Conservation (phyloP, 2,797 vertebrate species). For the Pipistrellus nathusii region DNA sequence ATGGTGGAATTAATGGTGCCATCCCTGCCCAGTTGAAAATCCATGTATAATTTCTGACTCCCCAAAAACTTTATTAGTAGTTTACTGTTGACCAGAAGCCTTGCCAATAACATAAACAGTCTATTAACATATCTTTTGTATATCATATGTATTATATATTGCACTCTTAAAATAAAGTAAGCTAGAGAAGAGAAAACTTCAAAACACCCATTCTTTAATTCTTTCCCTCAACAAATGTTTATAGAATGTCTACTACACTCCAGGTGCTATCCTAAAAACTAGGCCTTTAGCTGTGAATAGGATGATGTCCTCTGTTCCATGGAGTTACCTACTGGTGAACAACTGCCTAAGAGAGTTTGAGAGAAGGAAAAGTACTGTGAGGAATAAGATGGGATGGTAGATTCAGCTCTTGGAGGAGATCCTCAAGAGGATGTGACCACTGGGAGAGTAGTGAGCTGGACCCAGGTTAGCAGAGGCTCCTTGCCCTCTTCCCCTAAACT, state of each 20-base stretch:
- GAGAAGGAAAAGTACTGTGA: neutral
- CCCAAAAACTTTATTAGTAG: neutral
- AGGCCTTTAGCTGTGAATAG: neutral
- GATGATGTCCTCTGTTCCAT: neutral
- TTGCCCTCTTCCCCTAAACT: neutral
- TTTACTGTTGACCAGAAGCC: neutral
- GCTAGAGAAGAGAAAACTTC: no score
- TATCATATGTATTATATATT: no score
- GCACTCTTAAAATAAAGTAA: no score
- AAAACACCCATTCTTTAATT: neutral
- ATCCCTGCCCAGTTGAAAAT: neutral
- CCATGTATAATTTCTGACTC: neutral
- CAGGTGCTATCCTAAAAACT: neutral
- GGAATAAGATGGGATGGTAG: neutral
- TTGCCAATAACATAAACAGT: neutral
- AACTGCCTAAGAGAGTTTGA: neutral
- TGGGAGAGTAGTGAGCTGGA: neutral
- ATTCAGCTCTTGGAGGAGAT: neutral
- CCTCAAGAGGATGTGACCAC: neutral
- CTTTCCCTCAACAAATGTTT: constrained; percentile 52
- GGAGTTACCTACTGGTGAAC: neutral
- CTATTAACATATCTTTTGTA: neutral
- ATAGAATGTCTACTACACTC: neutral
- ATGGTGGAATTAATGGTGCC: neutral
- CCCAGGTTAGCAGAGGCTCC: neutral